Base-by-base conservation (phyloP, 2,888 invertebrate species). In the Microctonus hyperodae region DNA sequence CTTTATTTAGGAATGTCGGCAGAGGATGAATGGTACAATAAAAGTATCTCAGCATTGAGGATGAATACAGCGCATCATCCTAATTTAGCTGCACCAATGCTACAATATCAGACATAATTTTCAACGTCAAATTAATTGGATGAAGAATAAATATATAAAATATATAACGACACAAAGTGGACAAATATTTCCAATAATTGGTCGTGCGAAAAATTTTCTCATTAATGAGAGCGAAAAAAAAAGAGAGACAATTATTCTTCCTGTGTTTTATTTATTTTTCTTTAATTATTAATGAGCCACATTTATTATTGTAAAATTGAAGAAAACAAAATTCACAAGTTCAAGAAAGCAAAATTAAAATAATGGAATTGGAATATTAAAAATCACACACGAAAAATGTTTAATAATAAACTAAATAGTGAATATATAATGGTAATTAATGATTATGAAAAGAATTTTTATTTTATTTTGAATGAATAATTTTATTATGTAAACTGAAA, bases 21-120 rank as follows among this genome's bases (percentile, higher is more conserved):
- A 57, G 95, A 95, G 84, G 97, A 94, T 84, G 97, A 97, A 86
- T 98, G 97, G 97, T 98, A 98, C 90, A 98, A 97, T 88, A 97
- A 97, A 87, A 96, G 96, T 80, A 88, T 98, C 80, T 97, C 97
- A 69, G 97, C 97, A 64, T 89, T 98, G 78, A 90, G 97, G 85
- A 98, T 98, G 97, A 97, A 97, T 88, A 92, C 93, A 81, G 93
- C 95, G 63, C 95, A 96, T 85, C 95, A 96, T 86, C 95, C 96
- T 75, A 96, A 97, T 87, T 90, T 97, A 80, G 92, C 96, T 67
- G 95, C 97, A 77, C 96, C 97, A 67, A 97, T 98, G 94, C 88
- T 98, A 75, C 97, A 97, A 84, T 98, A 98, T 87, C 97, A 98
- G 87, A 95, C 95, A 92, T 95, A 95, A 94, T 93, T 82, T 79